Evolutionary conservation across 2,113 vertebrate species (phyloP), one percentile per base, ranked within the genome.

Genomic region (Oceanites oceanicus): DNA sequence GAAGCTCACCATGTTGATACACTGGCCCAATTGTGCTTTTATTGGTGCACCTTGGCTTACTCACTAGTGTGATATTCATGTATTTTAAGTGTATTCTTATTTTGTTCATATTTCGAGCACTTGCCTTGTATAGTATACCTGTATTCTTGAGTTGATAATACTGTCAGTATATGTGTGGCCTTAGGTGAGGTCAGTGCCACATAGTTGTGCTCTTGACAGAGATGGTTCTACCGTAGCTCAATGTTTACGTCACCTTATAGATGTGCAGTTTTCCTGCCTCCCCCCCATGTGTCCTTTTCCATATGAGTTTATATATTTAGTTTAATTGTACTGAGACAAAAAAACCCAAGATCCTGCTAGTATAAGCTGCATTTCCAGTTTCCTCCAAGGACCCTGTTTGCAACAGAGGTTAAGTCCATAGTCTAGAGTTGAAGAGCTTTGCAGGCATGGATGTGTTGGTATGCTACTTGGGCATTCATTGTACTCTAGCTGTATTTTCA

Each of bases 61-160:
- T 74, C 14, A 1, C 32, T n/a, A 18, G 7, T n/a, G 4, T 9
- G 15, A 11, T 42, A 32, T 18, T 49, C 0, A 0, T 5, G 4
- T 59, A 4, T 63, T 75, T 79, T 17, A 25, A 47, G 25, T 2
- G 10, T 86, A 13, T 58, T 74, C 38, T 68, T 47, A 7, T 2
- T 78, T 49, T 13, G 7, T 4, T 50, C 7, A 3, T 66, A 1
- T 7, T 66, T 56, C 0, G 3, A 42, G 17, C 4, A 5, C 27
- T 68, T 49, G 15, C 5, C 13, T 38, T 70, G n/a, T 18, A 0
- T 27, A 4, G 16, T 59, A 8, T 13, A 34, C 4, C 4, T n/a
- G 14, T 34, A 13, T 66, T 59, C 30, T 40, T 7, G 18, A 71
- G 10, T 55, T 89, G 29, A 21, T 56, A 77, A 22, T 55, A 25